Evolutionary conservation across 2,797 vertebrate genomes (phyloP).

Genomic region (Poeciliopsis turneri): DNA sequence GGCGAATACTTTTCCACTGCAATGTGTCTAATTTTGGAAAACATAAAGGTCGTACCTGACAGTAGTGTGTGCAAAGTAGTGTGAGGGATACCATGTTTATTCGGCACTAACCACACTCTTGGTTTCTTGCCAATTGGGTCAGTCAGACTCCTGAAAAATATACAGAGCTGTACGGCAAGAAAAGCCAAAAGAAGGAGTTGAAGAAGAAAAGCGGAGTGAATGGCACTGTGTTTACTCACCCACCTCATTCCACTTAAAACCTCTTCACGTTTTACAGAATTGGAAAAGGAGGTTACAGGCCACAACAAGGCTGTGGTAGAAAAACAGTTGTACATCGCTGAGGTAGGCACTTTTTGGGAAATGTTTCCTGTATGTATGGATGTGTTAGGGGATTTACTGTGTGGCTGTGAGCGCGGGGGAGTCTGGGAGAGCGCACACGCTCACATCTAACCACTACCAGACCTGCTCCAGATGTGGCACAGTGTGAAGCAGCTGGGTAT

Average conservation of each 20-base stretch:
- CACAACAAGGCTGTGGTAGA: constrained; percentile 51
- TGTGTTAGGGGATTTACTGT: constrained; percentile 69
- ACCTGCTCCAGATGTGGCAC: constrained; percentile 68
- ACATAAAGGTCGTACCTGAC: constrained; percentile 5
- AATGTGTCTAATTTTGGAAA: background rate
- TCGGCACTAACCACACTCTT: constrained; percentile 52
- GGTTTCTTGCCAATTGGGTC: constrained; percentile 75
- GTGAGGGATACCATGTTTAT: constrained; percentile 62
- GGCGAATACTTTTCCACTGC: background rate
- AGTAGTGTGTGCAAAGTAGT: constrained; percentile 24
- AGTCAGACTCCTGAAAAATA: constrained; percentile 47
- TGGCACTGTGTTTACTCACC: constrained; percentile 59
- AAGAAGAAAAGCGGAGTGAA: constrained; percentile 21
- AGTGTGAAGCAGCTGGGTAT: constrained; percentile 66
- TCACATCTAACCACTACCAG: constrained; percentile 57
- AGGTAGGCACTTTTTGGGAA: constrained; percentile 61
- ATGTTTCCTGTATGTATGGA: constrained; percentile 63
- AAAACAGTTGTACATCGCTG: constrained; percentile 69
- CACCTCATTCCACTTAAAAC: constrained; percentile 43
- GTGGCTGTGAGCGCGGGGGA: constrained; percentile 31
- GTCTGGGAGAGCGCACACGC: constrained; percentile 23
- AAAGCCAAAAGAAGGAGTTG: constrained; percentile 13
- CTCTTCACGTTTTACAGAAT: constrained; percentile 62
- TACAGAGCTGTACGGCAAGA: constrained; percentile 47
- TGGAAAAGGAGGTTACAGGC: constrained; percentile 59